Evolutionary conservation across 2,888 invertebrate species (phyloP), one percentile per base, ranked within the genome.

Genomic region (Lysandra bellargus): DNA sequence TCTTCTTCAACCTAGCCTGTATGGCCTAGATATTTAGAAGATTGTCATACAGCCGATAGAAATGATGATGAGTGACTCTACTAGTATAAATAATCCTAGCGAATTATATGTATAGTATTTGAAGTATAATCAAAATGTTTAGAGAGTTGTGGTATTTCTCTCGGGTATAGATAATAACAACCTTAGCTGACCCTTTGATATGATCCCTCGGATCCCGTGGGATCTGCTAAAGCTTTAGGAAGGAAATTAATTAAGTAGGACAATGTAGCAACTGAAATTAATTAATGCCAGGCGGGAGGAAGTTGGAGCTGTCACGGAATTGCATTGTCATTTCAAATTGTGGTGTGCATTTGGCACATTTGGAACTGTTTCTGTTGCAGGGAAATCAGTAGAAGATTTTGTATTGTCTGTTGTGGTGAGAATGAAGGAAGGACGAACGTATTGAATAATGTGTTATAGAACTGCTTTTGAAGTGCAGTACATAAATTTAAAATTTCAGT

Each of bases 271-370:
- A 64, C 64, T 64, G 30, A 64, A 30, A 64, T 64, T 64, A 64
- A 64, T 12, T 9, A 64, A 64, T 30, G 9, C 23, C 64, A 30
- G 30, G 12, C 30, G 9, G 30, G 30, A 4, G 64, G 30, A 64
- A 64, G 64, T 12, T 30, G 64, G 12, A 23, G 30, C 64, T 64
- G 30, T 64, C 64, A 30, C 64, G 49, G 30, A 30, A 64, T 17
- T 57, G 57, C 57, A 64, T 64, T 30, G 64, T 64, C 64, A 9
- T 30, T 64, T 64, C 23, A 30, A 64, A 64, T 64, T 64, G 69
- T 44, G 4, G 23, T 1, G 1, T 23, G n/a, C 23, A 23, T 23
- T 61, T n/a, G 17, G 61, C 7, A 6, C n/a, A 61, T 61, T 61
- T 61, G 61, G 53, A 4, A 17, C 53, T 53, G 14, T 53, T 53